Evolutionary conservation across 2,113 vertebrate genomes (phyloP), one percentile per base, ranked within the genome.

Genomic region (Pithys albifrons): DNA sequence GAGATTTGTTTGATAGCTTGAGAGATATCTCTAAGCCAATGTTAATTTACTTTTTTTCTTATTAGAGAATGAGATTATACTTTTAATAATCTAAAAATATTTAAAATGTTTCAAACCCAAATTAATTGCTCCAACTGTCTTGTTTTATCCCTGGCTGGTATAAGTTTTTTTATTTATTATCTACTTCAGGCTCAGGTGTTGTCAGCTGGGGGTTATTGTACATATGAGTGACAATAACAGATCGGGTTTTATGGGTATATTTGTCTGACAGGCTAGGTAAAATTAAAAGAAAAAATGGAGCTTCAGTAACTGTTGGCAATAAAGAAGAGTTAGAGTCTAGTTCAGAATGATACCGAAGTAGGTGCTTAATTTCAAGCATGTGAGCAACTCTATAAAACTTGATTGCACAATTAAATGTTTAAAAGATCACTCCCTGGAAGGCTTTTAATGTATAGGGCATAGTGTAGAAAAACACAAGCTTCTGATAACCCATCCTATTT

Each of bases 321-420:
- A 95, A 95, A 95, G 69, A 94, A 84, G 87, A 95, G 41, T 94
- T 96, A 95, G 48, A 49, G 20, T 84, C 29, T 92, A 23, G 27
- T 86, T 96, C 69, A 89, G 61, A 16, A 39, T 61, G 35, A n/a
- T 92, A 37, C 45, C 91, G 70, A 92, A 91, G 85, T 88, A 92
- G 57, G 49, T 89, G 69, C 69, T 96, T 90, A 81, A 93, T 95
- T 94, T 95, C 65, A 91, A 95, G 91, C 52, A 69, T 6, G 11
- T 75, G 69, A 93, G 41, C 67, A 94, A 74, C 65, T 83, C 82
- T 41, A 75, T 95, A 86, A 95, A 96, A 92, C 35, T 80, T 86
- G 71, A 89, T 95, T 91, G 45, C 45, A 59, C 62, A 57, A 65
- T 52, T 94, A 91, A 77, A 20, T 55, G 19, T 86, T 93, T 91